These are phyloP conservation scores for Bostrychus sinensis DNA, from an alignment of 2,113 vertebrate species.

Conservation along the genomic window DNA sequence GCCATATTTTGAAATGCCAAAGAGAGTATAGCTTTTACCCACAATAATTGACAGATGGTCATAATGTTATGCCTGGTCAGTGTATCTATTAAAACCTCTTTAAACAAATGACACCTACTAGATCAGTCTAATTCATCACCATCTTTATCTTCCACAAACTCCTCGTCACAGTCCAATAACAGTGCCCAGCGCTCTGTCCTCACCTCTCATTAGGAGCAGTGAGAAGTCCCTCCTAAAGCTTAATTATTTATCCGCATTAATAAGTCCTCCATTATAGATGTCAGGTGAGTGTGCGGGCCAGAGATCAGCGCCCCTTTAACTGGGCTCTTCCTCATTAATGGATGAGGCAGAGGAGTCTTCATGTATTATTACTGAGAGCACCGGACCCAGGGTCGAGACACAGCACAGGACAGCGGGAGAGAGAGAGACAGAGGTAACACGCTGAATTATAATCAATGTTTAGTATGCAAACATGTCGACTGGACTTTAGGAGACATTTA, in stretches of 20 bases:
- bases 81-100: neutral
- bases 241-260: conserved; percentile 81
- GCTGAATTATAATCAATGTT: conserved; percentile 69
- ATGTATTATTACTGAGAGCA: conserved; percentile 77
- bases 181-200: conserved; percentile 59
- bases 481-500: conserved; percentile 52
- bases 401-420: conserved; percentile 17
- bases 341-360: conserved; percentile 72
- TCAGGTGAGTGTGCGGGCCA: conserved; percentile 63
- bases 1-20: too few relatives aligned
- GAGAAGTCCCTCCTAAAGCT: conserved; percentile 53
- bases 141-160: conserved; percentile 56
- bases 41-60: neutral
- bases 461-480: conserved; percentile 65
- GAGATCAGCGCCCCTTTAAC: conserved; percentile 68
- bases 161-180: conserved; percentile 60
- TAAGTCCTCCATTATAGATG: conserved; percentile 75
- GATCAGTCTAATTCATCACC: conserved; percentile 47
- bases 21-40: too few relatives aligned
- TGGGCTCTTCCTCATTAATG: conserved; percentile 71
- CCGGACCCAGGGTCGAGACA: conserved; percentile 49
- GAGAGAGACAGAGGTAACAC: conserved; percentile 7
- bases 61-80: neutral
- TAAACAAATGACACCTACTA: too few relatives aligned
- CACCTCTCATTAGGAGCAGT: conserved; percentile 67